phyloP scores from a whole-genome alignment of 2,113 vertebrate genomes.

The Melierax canorus region DNA sequence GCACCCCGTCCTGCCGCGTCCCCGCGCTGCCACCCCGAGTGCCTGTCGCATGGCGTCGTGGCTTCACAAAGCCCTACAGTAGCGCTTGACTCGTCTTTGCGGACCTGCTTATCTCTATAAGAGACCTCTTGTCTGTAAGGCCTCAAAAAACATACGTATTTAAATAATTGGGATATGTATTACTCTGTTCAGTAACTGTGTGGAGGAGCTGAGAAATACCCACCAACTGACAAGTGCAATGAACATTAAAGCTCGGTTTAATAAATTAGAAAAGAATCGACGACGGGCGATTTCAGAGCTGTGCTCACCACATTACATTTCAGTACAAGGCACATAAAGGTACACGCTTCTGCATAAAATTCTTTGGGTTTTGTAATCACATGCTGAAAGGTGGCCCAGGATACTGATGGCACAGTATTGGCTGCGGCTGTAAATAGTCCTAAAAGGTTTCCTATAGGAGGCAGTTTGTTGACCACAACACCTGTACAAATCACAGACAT shows the following conservation, averaged over 20 bases:
- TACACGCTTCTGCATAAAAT: background rate
- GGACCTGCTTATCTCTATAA: background rate
- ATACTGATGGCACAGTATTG: background rate
- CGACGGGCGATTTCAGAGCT: background rate
- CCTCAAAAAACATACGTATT: background rate
- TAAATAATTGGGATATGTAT: background rate
- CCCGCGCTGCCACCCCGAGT: background rate
- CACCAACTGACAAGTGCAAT: background rate
- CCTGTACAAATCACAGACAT: background rate
- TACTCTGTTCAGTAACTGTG: background rate
- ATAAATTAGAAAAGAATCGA: background rate
- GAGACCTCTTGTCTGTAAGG: background rate
- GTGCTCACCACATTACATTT: fast-evolving
- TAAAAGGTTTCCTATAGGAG: background rate
- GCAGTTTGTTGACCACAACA: background rate
- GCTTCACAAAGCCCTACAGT: background rate
- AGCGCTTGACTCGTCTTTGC: background rate
- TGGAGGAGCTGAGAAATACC: background rate
- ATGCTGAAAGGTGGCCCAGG: background rate
- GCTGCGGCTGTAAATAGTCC: background rate
- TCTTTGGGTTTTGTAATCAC: background rate
- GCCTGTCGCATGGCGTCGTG: fast-evolving
- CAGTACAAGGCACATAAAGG: background rate
- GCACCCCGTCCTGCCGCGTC: background rate
- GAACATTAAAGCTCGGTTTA: background rate